Evolutionary conservation across 1,140 invertebrate species (phyloP).

Genomic region (Saccostrea echinata): DNA sequence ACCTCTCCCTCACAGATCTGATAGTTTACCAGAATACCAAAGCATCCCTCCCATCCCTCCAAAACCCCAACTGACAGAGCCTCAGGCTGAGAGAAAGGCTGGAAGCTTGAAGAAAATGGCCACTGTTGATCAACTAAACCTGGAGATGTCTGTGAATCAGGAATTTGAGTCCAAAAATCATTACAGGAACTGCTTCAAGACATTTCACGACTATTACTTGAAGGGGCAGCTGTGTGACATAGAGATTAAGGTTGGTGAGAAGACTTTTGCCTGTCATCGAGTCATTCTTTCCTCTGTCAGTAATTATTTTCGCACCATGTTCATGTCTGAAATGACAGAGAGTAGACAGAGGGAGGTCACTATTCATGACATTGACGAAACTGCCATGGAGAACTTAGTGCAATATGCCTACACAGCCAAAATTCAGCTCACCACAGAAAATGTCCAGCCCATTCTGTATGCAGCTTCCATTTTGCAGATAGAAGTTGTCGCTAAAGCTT

Average conservation of each 20-base stretch:
- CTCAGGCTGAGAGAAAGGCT: background rate
- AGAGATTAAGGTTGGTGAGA: constrained; percentile 74
- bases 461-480: constrained; percentile 78
- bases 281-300: constrained; percentile 76
- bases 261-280: constrained; percentile 74
- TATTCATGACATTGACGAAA: constrained; percentile 78
- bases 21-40: constrained; percentile 42
- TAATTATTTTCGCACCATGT: constrained; percentile 78
- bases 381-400: constrained; percentile 75
- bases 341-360: constrained; percentile 68
- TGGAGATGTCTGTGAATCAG: constrained; percentile 34
- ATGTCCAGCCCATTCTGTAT: constrained; percentile 77
- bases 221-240: constrained; percentile 75
- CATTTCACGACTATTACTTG: constrained; percentile 70
- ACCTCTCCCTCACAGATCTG: constrained; percentile 47
- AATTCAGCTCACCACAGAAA: constrained; percentile 75
- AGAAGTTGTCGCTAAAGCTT: constrained; percentile 76
- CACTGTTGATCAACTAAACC: constrained; percentile 40
- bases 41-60: constrained; percentile 38
- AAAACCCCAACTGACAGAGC: background rate
- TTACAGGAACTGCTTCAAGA: constrained; percentile 61
- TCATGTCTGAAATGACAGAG: constrained; percentile 77
- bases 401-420: constrained; percentile 78
- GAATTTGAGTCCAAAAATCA: constrained; percentile 56
- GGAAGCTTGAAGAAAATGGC: constrained; percentile 54